phyloP scores from a whole-genome alignment of 2,113 vertebrate species.

The Malurus elegans region DNA sequence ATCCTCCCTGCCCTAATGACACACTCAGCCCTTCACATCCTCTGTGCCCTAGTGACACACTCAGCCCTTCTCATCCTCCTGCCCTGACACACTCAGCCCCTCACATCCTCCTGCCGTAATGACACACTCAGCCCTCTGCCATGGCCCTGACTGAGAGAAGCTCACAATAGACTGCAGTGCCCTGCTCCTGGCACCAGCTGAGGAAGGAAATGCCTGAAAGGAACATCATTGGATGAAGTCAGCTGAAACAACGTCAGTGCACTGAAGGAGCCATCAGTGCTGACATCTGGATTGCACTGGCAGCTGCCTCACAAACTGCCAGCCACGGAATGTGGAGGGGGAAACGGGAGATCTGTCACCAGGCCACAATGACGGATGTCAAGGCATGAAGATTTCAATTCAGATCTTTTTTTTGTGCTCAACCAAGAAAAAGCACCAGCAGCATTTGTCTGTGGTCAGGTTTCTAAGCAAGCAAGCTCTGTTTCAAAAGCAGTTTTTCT shows the following conservation, averaged over 20 bases:
- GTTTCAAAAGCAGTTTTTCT: not conserved
- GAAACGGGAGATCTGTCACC: not conserved
- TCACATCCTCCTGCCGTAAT: not conserved
- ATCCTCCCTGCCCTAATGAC: too few relatives aligned
- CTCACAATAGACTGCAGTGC: not conserved
- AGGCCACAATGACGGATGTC: not conserved
- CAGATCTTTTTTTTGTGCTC: not conserved
- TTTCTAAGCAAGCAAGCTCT: not conserved
- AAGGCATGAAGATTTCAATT: not conserved
- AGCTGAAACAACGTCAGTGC: not conserved
- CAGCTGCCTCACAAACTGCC: not conserved
- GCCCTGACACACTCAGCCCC: too few relatives aligned
- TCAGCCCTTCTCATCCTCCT: too few relatives aligned
- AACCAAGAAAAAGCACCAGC: not conserved
- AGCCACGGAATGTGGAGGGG: not conserved
- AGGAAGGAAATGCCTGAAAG: not conserved
- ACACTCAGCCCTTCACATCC: too few relatives aligned
- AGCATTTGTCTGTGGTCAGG: not conserved
- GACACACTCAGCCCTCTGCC: not conserved
- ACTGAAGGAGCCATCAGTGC: not conserved
- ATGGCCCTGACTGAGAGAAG: too few relatives aligned
- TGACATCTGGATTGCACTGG: not conserved
- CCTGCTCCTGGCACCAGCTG: not conserved
- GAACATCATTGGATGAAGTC: not conserved
- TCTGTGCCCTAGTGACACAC: too few relatives aligned